A percentile compares a stretch with the other conserved stretches of the same genome.
Conservation (phyloP, 2,888 invertebrate species). For the Chrysomela aeneicollis region DNA sequence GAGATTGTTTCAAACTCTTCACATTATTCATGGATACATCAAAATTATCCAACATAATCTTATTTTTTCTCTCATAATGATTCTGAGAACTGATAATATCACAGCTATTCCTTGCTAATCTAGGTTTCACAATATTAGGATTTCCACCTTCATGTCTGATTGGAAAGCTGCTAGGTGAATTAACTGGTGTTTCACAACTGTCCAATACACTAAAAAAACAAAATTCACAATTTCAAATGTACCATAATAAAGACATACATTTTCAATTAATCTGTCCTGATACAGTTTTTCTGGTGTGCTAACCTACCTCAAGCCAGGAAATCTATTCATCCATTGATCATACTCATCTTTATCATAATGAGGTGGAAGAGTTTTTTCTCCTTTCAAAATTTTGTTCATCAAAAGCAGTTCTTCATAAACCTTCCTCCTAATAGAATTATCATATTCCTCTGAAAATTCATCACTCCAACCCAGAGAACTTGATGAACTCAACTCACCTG, state of each 20-base stretch:
- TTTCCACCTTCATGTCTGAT: conserved; percentile 18
- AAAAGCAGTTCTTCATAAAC: conserved; percentile 66
- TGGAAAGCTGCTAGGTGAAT: conserved; percentile 26
- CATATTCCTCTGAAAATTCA: conserved; percentile 54
- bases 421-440: conserved; percentile 64
- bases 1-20: conserved; percentile 21
- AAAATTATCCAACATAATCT: conserved; percentile 46
- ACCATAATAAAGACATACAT: no score
- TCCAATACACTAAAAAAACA: conserved; percentile 28
- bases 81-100: conserved; percentile 22
- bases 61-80: conserved; percentile 25
- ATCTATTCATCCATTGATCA: conserved; percentile 67
- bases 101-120: conserved; percentile 12
- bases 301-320: conserved; percentile 67
- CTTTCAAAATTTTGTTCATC: conserved; percentile 67
- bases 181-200: conserved; percentile 25
- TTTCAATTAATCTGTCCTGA: conserved; percentile 11
- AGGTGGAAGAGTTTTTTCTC: conserved; percentile 63
- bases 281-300: not conserved
- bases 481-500: conserved; percentile 50
- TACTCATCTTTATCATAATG: conserved; percentile 67
- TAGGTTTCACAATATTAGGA: not conserved
- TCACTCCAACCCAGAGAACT: conserved; percentile 64
- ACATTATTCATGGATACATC: conserved; percentile 33
- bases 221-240: not conserved